phyloP scores from a whole-genome alignment of 2,888 invertebrate species.

The Monochamus alternatus region DNA sequence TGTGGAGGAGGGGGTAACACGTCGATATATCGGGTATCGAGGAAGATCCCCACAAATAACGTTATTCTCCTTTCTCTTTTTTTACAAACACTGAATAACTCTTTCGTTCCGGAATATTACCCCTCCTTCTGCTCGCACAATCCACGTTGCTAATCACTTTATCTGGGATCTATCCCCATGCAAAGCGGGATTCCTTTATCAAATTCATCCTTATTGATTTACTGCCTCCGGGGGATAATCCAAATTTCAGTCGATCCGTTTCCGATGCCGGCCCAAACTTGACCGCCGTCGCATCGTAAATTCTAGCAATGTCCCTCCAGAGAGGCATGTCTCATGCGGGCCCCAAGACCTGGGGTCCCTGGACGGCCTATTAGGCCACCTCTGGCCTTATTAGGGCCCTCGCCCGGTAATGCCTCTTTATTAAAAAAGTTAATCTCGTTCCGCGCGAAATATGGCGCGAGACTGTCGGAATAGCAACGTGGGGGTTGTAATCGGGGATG shows the following conservation, averaged over 20 bases:
- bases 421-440: constrained; percentile 41
- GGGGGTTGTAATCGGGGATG: constrained; percentile 3
- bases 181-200: background rate
- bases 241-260: constrained; percentile 34
- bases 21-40: no score
- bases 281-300: constrained; percentile 51
- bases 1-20: no score
- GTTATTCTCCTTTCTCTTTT: no score
- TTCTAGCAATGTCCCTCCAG: constrained; percentile 48
- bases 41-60: no score
- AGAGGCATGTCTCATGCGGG: constrained; percentile 46
- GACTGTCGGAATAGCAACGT: background rate
- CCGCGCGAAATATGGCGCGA: constrained; percentile 22
- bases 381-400: constrained; percentile 28
- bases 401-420: constrained; percentile 38
- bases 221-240: constrained; percentile 29
- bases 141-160: background rate
- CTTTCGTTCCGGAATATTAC: no score
- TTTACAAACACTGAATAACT: no score
- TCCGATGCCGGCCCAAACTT: constrained; percentile 39
- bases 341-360: constrained; percentile 3
- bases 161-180: background rate
- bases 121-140: background rate
- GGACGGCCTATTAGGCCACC: constrained; percentile 16
- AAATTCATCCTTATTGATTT: constrained; percentile 29